phyloP scores from a whole-genome alignment of 2,888 invertebrate species.

The Cyclophora punctaria region DNA sequence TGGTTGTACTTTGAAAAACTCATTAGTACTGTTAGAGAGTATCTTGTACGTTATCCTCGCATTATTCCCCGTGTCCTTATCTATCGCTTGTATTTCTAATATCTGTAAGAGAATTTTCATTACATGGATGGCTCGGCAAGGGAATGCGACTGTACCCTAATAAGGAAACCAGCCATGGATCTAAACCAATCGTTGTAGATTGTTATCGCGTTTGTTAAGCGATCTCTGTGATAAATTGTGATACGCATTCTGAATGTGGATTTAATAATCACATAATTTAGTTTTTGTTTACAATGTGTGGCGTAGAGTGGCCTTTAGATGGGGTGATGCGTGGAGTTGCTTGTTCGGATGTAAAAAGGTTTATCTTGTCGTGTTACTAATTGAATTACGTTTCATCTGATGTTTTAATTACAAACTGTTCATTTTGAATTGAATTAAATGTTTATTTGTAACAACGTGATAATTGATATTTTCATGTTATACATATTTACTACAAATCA shows the following conservation, averaged over 20 bases:
- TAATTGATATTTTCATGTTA: too few relatives aligned
- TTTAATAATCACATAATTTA: slow-evolving; percentile 5
- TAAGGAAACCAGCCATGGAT: slow-evolving; percentile 19
- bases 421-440: too few relatives aligned
- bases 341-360: too few relatives aligned
- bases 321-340: too few relatives aligned
- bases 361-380: too few relatives aligned
- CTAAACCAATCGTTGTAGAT: slow-evolving; percentile 28
- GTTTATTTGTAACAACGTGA: too few relatives aligned
- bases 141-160: slow-evolving; percentile 21
- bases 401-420: too few relatives aligned
- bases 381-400: too few relatives aligned
- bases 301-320: too few relatives aligned
- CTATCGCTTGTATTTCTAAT: slow-evolving; percentile 90
- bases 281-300: neutral
- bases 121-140: slow-evolving; percentile 21
- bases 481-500: too few relatives aligned
- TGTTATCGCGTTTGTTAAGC: slow-evolving; percentile 27
- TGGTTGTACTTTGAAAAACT: slow-evolving; percentile 88
- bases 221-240: slow-evolving; percentile 29
- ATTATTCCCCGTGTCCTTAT: slow-evolving; percentile 96
- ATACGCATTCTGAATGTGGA: slow-evolving; percentile 17
- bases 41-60: slow-evolving; percentile 92
- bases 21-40: slow-evolving; percentile 67
- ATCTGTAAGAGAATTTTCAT: slow-evolving; percentile 71